Conservation (phyloP, 2,797 vertebrate species). For the Thaleichthys pacificus region DNA sequence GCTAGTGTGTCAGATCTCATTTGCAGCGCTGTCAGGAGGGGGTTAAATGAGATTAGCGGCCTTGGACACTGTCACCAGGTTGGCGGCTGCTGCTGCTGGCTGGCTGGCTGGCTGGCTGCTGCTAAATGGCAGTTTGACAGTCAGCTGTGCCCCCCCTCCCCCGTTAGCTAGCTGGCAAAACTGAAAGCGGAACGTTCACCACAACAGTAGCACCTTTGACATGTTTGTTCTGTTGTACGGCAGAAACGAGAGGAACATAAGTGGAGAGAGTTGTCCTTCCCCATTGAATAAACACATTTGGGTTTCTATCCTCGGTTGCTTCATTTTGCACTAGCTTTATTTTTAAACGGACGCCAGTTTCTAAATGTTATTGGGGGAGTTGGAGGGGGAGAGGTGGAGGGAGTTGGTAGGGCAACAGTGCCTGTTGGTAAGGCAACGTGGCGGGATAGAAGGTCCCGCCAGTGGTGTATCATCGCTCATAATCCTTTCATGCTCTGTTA, state of each 20-base stretch:
- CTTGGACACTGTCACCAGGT: slow-evolving; percentile 78
- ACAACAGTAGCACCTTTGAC: slow-evolving; percentile 45
- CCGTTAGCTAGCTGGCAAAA: slow-evolving; percentile 1
- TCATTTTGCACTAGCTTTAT: background rate
- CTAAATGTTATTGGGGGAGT: background rate
- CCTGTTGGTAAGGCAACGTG: background rate
- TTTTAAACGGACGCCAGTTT: background rate
- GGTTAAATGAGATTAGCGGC: slow-evolving; percentile 87
- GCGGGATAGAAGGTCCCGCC: background rate
- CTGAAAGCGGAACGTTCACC: slow-evolving; percentile 71
- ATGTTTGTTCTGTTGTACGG: slow-evolving; percentile 3
- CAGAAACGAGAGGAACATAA: background rate
- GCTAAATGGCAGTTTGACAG: slow-evolving; percentile 81
- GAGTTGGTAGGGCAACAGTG: background rate
- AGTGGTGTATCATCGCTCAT: slow-evolving; percentile 78
- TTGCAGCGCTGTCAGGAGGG: slow-evolving; percentile 81
- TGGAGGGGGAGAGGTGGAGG: background rate
- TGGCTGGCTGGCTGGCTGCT: slow-evolving; percentile 30
- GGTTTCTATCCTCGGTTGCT: background rate
- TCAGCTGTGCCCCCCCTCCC: slow-evolving; percentile 71
- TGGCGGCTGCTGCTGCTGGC: slow-evolving; percentile 57
- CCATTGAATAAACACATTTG: background rate
- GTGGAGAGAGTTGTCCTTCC: background rate
- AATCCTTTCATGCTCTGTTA: slow-evolving; percentile 86
- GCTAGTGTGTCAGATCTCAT: slow-evolving; percentile 82